Percentiles rank a stretch among this genome's conserved stretches.
Conservation (phyloP, 2,797 vertebrate genomes). For the Cygnus olor region DNA sequence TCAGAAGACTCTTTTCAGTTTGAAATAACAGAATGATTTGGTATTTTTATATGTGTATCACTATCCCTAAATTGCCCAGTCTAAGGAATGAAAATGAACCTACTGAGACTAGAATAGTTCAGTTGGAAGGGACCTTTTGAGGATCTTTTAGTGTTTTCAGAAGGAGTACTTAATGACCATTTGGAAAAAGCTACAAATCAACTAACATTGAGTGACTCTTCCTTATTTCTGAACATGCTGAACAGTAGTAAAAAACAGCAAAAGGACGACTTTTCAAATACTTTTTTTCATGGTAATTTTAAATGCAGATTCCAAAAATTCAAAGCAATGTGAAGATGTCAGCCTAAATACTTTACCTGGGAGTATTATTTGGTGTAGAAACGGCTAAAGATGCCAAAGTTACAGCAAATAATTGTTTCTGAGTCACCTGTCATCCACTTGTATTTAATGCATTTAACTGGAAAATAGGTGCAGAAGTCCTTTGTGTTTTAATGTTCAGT, state of each 20-base stretch:
- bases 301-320: neutral
- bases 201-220: neutral
- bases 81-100: neutral
- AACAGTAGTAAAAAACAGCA: neutral
- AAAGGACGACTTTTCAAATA: neutral
- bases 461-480: neutral
- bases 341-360: neutral
- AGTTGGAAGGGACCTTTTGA: neutral
- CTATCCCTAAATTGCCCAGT: neutral
- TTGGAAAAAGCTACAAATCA: neutral
- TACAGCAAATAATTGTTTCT: neutral
- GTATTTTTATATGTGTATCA: neutral
- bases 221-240: neutral
- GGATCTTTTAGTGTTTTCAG: neutral
- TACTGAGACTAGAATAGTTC: neutral
- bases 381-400: neutral
- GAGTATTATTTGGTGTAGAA: neutral
- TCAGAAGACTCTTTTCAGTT: neutral
- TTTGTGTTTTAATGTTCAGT: neutral
- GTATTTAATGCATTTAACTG: neutral
- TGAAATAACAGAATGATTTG: neutral
- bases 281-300: neutral
- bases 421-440: neutral
- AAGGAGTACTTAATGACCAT: neutral
- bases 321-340: neutral